phyloP scores from a whole-genome alignment of 2,797 vertebrate genomes.

The Melanotaenia maccullochi region DNA sequence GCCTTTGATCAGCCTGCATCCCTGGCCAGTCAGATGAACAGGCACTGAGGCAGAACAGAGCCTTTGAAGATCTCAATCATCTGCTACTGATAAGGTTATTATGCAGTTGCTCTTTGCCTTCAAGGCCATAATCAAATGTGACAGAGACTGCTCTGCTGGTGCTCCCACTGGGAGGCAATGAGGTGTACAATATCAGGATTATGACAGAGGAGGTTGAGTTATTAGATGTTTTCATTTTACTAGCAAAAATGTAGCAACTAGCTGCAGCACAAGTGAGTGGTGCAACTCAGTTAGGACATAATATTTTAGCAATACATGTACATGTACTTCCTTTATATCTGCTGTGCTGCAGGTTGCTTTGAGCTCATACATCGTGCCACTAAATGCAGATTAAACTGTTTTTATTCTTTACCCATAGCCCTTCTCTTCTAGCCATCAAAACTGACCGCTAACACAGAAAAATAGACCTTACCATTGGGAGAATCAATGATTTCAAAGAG shows the following conservation, averaged over 20 bases:
- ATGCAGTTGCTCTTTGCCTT: constrained; percentile 79
- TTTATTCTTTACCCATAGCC: constrained; percentile 8
- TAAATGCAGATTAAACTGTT: constrained; percentile 24
- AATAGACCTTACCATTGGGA: constrained; percentile 10
- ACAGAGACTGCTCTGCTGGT: constrained; percentile 67
- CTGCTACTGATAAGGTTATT: constrained; percentile 81
- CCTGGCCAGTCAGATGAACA: constrained; percentile 66
- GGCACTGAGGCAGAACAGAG: constrained; percentile 69
- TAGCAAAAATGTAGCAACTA: constrained; percentile 31
- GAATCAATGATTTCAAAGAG: constrained; percentile 33
- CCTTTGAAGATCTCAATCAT: constrained; percentile 84
- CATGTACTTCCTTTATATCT: constrained; percentile 13
- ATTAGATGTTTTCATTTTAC: constrained; percentile 64
- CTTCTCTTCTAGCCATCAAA: constrained; percentile 23
- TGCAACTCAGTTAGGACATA: constrained; percentile 31
- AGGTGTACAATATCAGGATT: constrained; percentile 58
- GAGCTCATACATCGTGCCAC: constrained; percentile 15
- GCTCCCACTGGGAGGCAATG: constrained; percentile 67
- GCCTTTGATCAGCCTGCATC: constrained; percentile 79
- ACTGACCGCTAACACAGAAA: constrained; percentile 11
- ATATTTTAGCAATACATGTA: constrained; percentile 26
- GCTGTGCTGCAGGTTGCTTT: constrained; percentile 29
- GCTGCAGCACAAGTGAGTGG: constrained; percentile 16
- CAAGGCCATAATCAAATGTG: constrained; percentile 79
- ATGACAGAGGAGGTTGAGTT: constrained; percentile 58